Conservation (phyloP, 1,140 invertebrate species). For the Papilio machaon region DNA sequence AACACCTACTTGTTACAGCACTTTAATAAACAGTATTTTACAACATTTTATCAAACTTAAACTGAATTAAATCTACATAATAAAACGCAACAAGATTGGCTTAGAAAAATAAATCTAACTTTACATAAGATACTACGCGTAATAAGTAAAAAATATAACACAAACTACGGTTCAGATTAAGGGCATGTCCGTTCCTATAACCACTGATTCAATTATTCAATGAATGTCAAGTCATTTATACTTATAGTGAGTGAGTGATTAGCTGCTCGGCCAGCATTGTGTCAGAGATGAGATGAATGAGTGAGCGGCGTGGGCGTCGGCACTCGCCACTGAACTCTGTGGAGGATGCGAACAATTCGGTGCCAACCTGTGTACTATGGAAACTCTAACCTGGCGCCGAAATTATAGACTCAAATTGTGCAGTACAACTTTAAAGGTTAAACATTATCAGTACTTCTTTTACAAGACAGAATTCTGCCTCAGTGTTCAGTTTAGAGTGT, state of each 20-base stretch:
- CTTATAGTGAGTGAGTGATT: slow-evolving; percentile 17
- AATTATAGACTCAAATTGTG: neutral
- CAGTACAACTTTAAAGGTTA: neutral
- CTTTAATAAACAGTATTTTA: neutral
- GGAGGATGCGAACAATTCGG: slow-evolving; percentile 72
- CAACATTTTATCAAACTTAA: neutral
- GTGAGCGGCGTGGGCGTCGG: slow-evolving; percentile 61
- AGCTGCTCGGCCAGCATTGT: neutral
- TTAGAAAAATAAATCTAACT: neutral
- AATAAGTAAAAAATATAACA: neutral
- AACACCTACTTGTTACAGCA: neutral
- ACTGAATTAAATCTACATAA: neutral
- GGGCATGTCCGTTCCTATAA: slow-evolving; percentile 15
- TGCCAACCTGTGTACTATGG: slow-evolving; percentile 49
- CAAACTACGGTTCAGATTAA: neutral
- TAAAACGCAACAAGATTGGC: neutral
- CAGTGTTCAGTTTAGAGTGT: no score
- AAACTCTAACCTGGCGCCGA: neutral
- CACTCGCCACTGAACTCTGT: slow-evolving; percentile 72
- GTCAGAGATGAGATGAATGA: neutral
- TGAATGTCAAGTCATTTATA: slow-evolving; percentile 13
- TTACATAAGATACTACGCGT: neutral
- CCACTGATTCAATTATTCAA: slow-evolving; percentile 1
- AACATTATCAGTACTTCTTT: neutral
- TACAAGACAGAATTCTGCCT: no score